Evolutionary conservation across 2,888 invertebrate species (phyloP).

Genomic region (Sinelater perroti): DNA sequence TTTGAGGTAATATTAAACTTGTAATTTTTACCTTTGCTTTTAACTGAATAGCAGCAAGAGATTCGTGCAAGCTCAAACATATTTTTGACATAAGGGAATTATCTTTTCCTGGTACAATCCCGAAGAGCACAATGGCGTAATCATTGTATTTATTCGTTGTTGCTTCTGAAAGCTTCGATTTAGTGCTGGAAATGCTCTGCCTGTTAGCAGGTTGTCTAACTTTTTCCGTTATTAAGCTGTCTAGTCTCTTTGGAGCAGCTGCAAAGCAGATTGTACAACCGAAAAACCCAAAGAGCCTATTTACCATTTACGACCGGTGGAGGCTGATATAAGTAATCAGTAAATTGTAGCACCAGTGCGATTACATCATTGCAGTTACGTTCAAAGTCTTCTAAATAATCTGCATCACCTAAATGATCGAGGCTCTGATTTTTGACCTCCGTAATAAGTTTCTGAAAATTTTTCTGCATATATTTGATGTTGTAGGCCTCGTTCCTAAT

Average conservation of each 20-base stretch:
- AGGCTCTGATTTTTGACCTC: slow-evolving; percentile 30
- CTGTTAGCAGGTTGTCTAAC: no score
- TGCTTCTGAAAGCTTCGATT: no score
- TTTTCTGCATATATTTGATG: slow-evolving; percentile 37
- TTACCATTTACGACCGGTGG: slow-evolving; percentile 22
- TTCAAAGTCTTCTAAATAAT: slow-evolving; percentile 40
- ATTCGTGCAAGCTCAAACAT: slow-evolving; percentile 19
- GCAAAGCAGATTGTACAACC: no score
- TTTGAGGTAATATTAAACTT: not conserved
- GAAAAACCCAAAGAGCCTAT: no score
- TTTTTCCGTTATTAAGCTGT: no score
- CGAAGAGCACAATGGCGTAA: slow-evolving; percentile 21
- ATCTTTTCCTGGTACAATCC: slow-evolving; percentile 3
- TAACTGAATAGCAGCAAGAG: slow-evolving; percentile 32
- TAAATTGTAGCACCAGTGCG: not conserved
- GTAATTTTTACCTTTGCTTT: slow-evolving; percentile 39
- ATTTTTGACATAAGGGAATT: slow-evolving; percentile 35
- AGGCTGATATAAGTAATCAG: slow-evolving; percentile 8
- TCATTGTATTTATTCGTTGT: no score
- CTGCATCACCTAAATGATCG: slow-evolving; percentile 38
- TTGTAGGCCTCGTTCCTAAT: slow-evolving; percentile 41
- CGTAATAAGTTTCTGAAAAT: slow-evolving; percentile 32
- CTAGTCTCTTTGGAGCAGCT: no score
- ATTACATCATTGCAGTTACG: slow-evolving; percentile 19
- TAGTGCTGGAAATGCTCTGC: no score